Percentiles rank a stretch among this genome's conserved stretches.
phyloP scores from a whole-genome alignment of 2,888 invertebrate genomes.

The Neria commutata region DNA sequence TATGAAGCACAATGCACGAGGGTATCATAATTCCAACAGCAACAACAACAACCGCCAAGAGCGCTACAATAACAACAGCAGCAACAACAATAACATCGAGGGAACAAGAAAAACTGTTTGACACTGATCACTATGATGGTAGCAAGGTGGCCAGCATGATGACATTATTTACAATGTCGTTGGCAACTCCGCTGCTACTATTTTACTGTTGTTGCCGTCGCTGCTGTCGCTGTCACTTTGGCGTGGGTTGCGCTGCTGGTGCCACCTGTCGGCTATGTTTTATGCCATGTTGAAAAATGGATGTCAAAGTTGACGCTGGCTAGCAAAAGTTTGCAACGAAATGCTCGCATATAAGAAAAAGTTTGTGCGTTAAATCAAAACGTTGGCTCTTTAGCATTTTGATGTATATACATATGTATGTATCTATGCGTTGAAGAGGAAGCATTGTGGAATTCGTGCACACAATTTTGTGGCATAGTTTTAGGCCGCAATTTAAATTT shows the following conservation, averaged over 20 bases:
- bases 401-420: too few species aligned
- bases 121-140: not conserved
- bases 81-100: slow-evolving; percentile 11
- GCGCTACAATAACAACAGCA: slow-evolving; percentile 16
- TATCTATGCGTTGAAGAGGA: too few species aligned
- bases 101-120: not conserved
- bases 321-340: not conserved
- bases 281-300: not conserved
- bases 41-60: slow-evolving; percentile 6
- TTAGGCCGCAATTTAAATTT: too few species aligned
- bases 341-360: not conserved
- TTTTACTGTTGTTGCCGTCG: not conserved
- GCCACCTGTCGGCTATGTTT: not conserved
- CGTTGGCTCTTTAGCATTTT: not conserved
- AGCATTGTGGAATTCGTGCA: too few species aligned
- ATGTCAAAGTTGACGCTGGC: not conserved
- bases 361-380: not conserved
- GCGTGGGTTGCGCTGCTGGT: not conserved
- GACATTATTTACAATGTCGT: too few species aligned
- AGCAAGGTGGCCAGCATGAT: not conserved
- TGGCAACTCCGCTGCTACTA: not conserved
- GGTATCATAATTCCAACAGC: slow-evolving; percentile 30
- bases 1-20: slow-evolving; percentile 28
- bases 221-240: not conserved
- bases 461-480: too few species aligned